These are phyloP conservation scores for Neocrepidodera transversa DNA, from an alignment of 2,888 invertebrate genomes.

Conservation along the genomic window DNA sequence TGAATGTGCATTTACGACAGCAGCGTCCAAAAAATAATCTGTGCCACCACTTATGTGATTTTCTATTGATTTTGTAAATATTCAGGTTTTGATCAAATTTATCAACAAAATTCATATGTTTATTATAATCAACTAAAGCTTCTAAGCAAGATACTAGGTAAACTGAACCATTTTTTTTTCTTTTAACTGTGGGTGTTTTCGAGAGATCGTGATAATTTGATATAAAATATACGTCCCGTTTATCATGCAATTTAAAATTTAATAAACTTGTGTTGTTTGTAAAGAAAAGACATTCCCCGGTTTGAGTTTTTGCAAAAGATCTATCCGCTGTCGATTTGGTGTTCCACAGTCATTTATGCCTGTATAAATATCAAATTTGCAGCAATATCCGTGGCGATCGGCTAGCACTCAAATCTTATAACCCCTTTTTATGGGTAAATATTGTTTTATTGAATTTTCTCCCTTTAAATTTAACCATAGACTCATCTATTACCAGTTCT, in stretches of 20 bases:
- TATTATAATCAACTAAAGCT: constrained; percentile 24
- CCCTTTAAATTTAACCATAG: constrained; percentile 43
- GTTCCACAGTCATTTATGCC: constrained; percentile 41
- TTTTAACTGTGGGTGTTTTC: not conserved
- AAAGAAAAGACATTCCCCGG: not conserved
- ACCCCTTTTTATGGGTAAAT: constrained; percentile 49
- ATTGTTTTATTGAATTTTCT: constrained; percentile 43
- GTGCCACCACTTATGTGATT: constrained; percentile 30
- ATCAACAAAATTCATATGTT: constrained; percentile 27
- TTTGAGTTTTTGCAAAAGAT: too few species aligned
- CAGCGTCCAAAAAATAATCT: constrained; percentile 18
- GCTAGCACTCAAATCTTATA: constrained; percentile 44
- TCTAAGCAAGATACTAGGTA: constrained; percentile 12
- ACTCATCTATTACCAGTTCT: too few species aligned
- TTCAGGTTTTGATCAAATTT: constrained; percentile 23
- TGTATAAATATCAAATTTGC: too few species aligned
- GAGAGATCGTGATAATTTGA: constrained; percentile 9
- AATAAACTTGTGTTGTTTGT: not conserved
- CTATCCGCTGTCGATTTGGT: constrained; percentile 27
- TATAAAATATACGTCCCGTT: not conserved
- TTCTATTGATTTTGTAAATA: constrained; percentile 11
- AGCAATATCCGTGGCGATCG: constrained; percentile 32
- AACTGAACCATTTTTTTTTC: not conserved
- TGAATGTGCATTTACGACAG: too few species aligned
- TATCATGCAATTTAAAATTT: not conserved